Percentiles rank a stretch among this genome's conserved stretches.
phyloP scores from a whole-genome alignment of 2,888 invertebrate genomes.

The Brachyopa scutellaris region DNA sequence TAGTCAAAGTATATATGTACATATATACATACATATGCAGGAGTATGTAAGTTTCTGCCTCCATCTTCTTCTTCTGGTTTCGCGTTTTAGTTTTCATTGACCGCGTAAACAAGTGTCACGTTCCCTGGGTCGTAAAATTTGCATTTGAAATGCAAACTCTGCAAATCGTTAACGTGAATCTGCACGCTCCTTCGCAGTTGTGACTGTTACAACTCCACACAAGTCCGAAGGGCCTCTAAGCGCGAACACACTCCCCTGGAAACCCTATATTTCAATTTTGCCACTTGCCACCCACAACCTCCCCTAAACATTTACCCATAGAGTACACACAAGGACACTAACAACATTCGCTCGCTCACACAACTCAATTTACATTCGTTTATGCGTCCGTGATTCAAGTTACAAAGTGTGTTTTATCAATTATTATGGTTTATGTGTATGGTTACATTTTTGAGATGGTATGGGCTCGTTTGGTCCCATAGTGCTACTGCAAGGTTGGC shows the following conservation, averaged over 20 bases:
- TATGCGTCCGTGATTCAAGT: constrained; percentile 65
- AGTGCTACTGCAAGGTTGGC: constrained; percentile 40
- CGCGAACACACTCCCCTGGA: background rate
- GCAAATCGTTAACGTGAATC: constrained; percentile 59
- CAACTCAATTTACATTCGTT: constrained; percentile 66
- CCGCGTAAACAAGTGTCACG: constrained; percentile 71
- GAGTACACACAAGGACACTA: background rate
- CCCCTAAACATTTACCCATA: background rate
- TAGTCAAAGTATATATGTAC: no score
- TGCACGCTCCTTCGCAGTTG: constrained; percentile 28
- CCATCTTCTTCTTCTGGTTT: background rate
- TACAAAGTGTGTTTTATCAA: constrained; percentile 65
- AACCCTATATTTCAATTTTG: constrained; percentile 40
- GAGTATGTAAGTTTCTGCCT: background rate
- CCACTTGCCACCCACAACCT: no score
- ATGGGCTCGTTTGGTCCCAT: no score
- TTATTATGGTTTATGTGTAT: constrained; percentile 62
- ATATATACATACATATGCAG: no score
- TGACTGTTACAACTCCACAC: constrained; percentile 13
- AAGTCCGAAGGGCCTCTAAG: constrained; percentile 34
- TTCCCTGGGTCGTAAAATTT: constrained; percentile 58
- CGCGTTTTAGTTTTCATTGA: constrained; percentile 58
- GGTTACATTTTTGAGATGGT: no score
- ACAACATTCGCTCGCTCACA: constrained; percentile 30
- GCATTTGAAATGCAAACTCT: constrained; percentile 54